These are phyloP conservation scores for Knipowitschia caucasica DNA, from an alignment of 2,797 vertebrate genomes.

Conservation along the genomic window DNA sequence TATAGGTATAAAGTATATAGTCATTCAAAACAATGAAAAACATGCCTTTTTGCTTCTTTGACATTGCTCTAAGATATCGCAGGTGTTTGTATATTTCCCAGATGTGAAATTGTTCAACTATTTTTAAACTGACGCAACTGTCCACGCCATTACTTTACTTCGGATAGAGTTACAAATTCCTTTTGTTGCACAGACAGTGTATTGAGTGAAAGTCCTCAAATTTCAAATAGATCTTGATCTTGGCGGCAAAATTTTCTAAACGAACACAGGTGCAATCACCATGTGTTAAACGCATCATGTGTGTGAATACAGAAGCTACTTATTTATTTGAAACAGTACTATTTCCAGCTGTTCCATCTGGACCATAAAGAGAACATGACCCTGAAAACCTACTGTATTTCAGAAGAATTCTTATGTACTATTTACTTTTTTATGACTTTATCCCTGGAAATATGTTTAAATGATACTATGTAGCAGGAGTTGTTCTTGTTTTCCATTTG, in stretches of 20 bases:
- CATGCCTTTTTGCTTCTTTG: conserved; percentile 3
- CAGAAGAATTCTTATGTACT: conserved; percentile 25
- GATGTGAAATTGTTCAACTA: conserved; percentile 20
- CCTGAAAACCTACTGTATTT: conserved; percentile 50
- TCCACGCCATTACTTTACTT: conserved; percentile 15
- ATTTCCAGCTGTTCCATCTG: conserved; percentile 50
- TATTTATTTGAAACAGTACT: conserved; percentile 29
- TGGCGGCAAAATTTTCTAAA: conserved; percentile 44
- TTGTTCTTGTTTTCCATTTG: conserved; percentile 1
- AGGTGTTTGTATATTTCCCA: conserved; percentile 25
- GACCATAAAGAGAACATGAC: conserved; percentile 51
- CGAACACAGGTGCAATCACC: conserved; percentile 61
- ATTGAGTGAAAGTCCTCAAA: conserved; percentile 32
- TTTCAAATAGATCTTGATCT: conserved; percentile 39
- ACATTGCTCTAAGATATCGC: conserved; percentile 5
- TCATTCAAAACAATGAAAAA: conserved; percentile 4
- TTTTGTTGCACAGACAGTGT: conserved; percentile 1
- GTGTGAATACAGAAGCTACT: conserved; percentile 12
- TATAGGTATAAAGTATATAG: too few species aligned
- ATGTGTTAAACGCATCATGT: conserved; percentile 1
- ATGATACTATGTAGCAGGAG: background rate
- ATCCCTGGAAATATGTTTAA: too few species aligned
- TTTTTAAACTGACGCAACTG: conserved; percentile 33
- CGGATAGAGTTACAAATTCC: conserved; percentile 41
- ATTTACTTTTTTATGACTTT: conserved; percentile 27